Percentiles rank a stretch among this genome's conserved stretches.
phyloP scores from a whole-genome alignment of 1,140 invertebrate species.

The Manduca sexta region DNA sequence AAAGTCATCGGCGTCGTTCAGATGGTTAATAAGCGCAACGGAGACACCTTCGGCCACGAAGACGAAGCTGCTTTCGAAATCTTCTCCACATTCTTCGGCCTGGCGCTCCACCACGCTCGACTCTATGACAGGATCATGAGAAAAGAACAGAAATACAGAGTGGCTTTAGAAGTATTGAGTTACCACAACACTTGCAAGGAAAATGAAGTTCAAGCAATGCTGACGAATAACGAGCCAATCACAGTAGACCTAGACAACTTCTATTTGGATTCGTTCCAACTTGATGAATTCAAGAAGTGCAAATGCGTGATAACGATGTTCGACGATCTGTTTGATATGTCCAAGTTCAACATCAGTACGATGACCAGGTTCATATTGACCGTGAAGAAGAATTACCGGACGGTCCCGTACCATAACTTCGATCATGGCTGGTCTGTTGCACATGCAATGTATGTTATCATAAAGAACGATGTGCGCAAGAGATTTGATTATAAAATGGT shows the following conservation, averaged over 20 bases:
- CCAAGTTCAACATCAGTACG: constrained; percentile 76
- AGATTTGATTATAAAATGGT: constrained; percentile 48
- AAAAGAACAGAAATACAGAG: constrained; percentile 88
- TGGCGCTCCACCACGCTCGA: constrained; percentile 89
- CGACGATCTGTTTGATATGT: constrained; percentile 79
- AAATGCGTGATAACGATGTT: constrained; percentile 86
- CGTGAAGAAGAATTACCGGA: constrained; percentile 87
- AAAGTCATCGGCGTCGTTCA: constrained; percentile 88
- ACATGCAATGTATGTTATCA: constrained; percentile 86
- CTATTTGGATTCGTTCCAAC: constrained; percentile 81
- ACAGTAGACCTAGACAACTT: constrained; percentile 74
- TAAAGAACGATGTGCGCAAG: constrained; percentile 70
- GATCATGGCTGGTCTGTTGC: constrained; percentile 90
- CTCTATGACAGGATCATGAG: constrained; percentile 88
- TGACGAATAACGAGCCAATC: constrained; percentile 32
- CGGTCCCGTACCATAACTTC: constrained; percentile 91
- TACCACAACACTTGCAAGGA: constrained; percentile 88
- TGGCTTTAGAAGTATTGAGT: constrained; percentile 86
- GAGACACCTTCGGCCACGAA: constrained; percentile 78
- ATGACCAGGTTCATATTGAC: constrained; percentile 85
- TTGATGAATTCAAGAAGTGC: constrained; percentile 81
- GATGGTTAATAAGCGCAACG: constrained; percentile 88
- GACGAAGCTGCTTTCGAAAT: constrained; percentile 89
- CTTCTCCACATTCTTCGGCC: constrained; percentile 89
- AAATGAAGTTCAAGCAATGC: constrained; percentile 76